Base-by-base conservation (phyloP, 92 coral and sea anemone species). In the Nematostella vectensis region DNA sequence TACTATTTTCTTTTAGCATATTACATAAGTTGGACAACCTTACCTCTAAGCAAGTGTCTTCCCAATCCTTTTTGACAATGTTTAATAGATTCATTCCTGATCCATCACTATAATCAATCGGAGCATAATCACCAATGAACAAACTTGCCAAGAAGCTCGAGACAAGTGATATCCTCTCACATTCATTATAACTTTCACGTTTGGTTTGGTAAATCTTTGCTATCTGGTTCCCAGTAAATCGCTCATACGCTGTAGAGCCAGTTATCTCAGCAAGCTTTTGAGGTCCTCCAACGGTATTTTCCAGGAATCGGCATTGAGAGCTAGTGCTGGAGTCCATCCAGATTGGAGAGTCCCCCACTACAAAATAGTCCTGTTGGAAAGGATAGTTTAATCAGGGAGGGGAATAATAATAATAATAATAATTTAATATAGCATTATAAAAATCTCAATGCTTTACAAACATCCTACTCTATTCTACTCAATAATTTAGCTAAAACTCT, bases 301-400 rank as follows among this genome's bases (percentile, higher is more conserved):
- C 98, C 11, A 91, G 78, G 20, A 73, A 43, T 11, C 48, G 88
- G 51, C 98, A 91, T 48, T 91, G 88, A 1, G 50, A 43, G 28
- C 79, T 77, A 6, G 98, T 91, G 44, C 96, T 91, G 11, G 96
- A 91, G 49, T 91, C 98, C 98, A 91, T 91, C 98, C 98, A 91
- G 25, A 91, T 78, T 17, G 98, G 98, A 24, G 88, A 91, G 37
- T 91, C 84, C 16, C 63, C 37, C 16, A 86, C 69, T 47, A 85
- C 91, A 86, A 82, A 86, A 21, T 71, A 82, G 26, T 75, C 85
- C 98, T 91, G 23, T 25, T 27, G 15, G 9, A 36, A 15, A 36
- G 42, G 8, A 36, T 36, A 36, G 8, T 8, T 8, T 36, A 36
- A 36, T 36, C 8, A 36, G 15, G 42, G 42, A 36, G 8, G 8